Base-by-base conservation (phyloP, 2,888 invertebrate species). In the Spicauda simplicius region DNA sequence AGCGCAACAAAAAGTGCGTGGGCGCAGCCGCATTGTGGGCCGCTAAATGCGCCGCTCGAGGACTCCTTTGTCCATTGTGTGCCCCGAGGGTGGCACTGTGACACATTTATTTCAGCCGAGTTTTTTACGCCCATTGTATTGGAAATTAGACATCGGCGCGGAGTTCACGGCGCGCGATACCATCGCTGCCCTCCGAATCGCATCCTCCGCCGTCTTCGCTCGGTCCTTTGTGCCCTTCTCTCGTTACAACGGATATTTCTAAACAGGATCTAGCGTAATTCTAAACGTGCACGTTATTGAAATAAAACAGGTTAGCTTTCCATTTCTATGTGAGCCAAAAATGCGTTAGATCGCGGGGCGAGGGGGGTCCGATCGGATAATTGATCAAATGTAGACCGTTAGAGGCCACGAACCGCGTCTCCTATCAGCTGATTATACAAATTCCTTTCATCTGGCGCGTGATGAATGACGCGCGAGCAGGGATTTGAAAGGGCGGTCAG, bases 51-150 rank as follows among this genome's bases (percentile, higher is more conserved):
- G 81, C 81, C 50, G 60, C 70, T 66, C 65, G 65, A 83, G 81
- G 85, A 78, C 80, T 82, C 84, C 87, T 90, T 90, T 88, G 91
- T 89, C 82, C 91, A 91, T 92, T 91, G 91, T 93, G 80, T 87
- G 87, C 76, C 64, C 76, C 78, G 87, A 86, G 91, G 92, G 92
- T 92, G 91, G 90, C 90, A 84, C 90, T 90, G 90, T 88, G 92
- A 92, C 92, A 92, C 91, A 90, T 91, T 91, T 91, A 90, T 91
- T 90, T 89, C 87, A 83, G 87, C 86, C 86, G 81, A 87, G 84
- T 90, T 91, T 91, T 92, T 91, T 90, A 88, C 84, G 80, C 83
- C 90, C 90, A 92, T 93, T 93, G 92, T 93, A 88, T 91, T 90
- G 88, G 82, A 88, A 90, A 91, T 91, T 90, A 91, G 90, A 91